Evolutionary conservation across 2,888 invertebrate genomes (phyloP).

Genomic region (Limnephilus lunatus): DNA sequence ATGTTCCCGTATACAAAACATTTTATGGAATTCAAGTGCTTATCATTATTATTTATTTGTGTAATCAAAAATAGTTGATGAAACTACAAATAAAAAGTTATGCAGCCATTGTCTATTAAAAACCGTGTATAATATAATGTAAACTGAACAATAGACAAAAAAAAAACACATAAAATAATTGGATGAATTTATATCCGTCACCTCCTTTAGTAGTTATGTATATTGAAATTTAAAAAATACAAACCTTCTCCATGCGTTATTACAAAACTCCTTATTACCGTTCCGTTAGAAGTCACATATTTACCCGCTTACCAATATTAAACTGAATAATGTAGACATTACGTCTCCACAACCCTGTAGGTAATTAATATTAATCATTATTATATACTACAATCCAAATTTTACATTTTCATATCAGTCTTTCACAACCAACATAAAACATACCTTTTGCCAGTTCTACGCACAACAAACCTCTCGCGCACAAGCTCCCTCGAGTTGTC

Average conservation of each 20-base stretch:
- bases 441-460: neutral
- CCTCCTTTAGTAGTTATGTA: neutral
- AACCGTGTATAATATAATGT: neutral
- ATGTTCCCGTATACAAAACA: neutral
- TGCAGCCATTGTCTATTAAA: neutral
- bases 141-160: neutral
- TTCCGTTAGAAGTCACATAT: neutral
- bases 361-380: slow-evolving; percentile 8
- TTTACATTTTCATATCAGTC: neutral
- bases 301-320: neutral
- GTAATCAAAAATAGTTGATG: neutral
- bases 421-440: neutral
- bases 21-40: neutral
- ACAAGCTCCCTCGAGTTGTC: neutral
- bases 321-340: slow-evolving; percentile 6
- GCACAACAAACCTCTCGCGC: neutral
- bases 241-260: neutral
- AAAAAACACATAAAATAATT: neutral
- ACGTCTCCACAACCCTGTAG: slow-evolving; percentile 41
- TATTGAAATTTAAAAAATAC: neutral
- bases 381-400: neutral
- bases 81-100: neutral
- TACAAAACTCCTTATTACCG: neutral
- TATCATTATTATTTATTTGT: neutral
- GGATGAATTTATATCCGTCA: neutral